Base-by-base conservation (phyloP, 2,113 vertebrate genomes). In the Petaurus breviceps region DNA sequence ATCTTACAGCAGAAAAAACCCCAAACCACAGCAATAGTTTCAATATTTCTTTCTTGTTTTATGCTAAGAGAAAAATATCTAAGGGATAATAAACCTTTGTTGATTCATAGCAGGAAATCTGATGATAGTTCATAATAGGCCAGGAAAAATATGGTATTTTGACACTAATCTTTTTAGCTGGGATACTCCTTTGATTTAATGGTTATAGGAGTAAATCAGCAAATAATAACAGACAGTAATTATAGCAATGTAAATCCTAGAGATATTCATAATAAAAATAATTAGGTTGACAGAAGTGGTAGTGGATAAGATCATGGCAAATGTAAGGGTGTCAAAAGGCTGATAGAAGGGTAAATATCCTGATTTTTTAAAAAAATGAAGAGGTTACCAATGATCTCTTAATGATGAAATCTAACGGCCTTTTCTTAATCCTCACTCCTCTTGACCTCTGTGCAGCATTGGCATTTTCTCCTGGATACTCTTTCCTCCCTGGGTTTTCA, bases 91-190 rank as follows among this genome's bases (percentile, higher is more conserved):
- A 95, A 61, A 90, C 92, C 3, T 95, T 92, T 93, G 3, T 37
- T 94, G 93, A 94, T 95, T 93, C 94, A 84, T 24, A 97, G 24
- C 53, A 92, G 8, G 5, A 11, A 52, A 49, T 61, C 92, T 95
- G 92, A 90, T 57, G 50, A 28, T 8, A 93, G 26, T 92, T 96
- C 89, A 95, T 2, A 28, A 51, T 14, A 95, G 92, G 90, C 43
- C 47, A 94, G 54, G 55, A 96, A 89, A 91, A 25, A 90, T 2
- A 94, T 92, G 31, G 12, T 11, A 90, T 26, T 94, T 93, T 91
- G 19, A 31, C 28, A 89, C 7, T 51, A 47, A 93, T 91, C 7
- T 52, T 96, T 95, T 47, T 89, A 51, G 47, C 46, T 95, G 94
- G 90, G 77, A 96, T 95, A 92, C 37, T 24, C 49, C n/a, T 9